Conservation (phyloP, 2,113 vertebrate genomes). For the Cichladusa arquata region DNA sequence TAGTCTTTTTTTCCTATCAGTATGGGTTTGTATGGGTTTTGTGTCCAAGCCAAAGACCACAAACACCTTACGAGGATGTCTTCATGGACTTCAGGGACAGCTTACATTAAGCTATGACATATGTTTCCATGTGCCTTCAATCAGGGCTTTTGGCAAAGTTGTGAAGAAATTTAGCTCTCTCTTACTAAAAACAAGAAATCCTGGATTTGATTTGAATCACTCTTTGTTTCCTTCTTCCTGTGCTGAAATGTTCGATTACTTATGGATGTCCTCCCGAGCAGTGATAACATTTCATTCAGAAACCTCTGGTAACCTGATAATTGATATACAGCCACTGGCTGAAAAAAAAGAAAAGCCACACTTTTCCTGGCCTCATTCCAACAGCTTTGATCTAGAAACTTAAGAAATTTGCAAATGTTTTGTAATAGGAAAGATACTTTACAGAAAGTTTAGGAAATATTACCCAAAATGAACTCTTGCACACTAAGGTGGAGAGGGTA, state of each 20-base stretch:
- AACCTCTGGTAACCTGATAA: neutral
- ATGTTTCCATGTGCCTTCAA: slow-evolving; percentile 4
- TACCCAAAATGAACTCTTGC: neutral
- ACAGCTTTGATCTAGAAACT: neutral
- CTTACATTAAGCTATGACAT: neutral
- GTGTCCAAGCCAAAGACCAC: neutral
- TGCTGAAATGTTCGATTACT: neutral
- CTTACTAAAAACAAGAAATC: neutral
- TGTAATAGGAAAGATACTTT: neutral
- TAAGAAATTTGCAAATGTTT: slow-evolving; percentile 3
- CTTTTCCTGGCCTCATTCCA: neutral
- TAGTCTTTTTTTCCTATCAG: neutral
- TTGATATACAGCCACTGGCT: neutral
- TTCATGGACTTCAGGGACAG: neutral
- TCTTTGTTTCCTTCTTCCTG: neutral
- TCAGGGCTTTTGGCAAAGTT: neutral
- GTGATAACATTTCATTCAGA: slow-evolving; percentile 1
- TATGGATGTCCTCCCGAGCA: neutral
- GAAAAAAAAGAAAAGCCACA: neutral
- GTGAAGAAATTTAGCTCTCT: neutral
- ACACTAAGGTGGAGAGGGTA: neutral
- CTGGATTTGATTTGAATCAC: neutral
- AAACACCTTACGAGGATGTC: neutral
- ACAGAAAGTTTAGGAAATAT: neutral
- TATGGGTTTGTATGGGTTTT: neutral